Evolutionary conservation across 2,113 vertebrate species (phyloP), one percentile per base, ranked within the genome.

Genomic region (Pangasianodon hypophthalmus): DNA sequence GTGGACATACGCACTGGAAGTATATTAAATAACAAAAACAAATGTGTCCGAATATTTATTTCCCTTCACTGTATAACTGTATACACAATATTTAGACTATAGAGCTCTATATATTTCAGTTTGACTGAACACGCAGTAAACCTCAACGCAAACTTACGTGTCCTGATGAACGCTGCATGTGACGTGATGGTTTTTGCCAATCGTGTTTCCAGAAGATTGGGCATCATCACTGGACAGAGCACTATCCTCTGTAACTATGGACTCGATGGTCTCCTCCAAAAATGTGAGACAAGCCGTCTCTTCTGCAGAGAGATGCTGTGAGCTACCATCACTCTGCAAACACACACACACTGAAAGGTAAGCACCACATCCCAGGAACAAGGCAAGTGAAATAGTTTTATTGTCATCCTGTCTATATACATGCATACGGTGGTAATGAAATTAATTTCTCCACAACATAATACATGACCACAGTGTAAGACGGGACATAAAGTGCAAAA

Each of bases 271-370:
- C 93, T 98, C 97, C 91, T 99, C 98, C 89, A 99, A 93, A 95
- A 98, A 99, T 93, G 97, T 96, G 92, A 99, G 93, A 37, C 98
- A 98, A 83, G 97, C 98, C 32, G 96, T 97, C 92, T 99, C 98
- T 64, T 98, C 98, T n/a, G 97, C 96, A 0, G 98, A 98, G 62
- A 99, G 94, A 90, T 97, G 95, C 89, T 98, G 97, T 32, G 97
- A 95, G 91, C 95, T 97, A 88, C 95, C 95, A 92, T 98, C 96
- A 13, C 96, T 97, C 98, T 99, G 94, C 46, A 94, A 94, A 0
- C 26, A 87, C n/a, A 83, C 2, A 56, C 62, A 80, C 50, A 88
- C 26, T 71, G 19, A 87, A 37, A 16, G 32, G 19, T 71, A 41
- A 71, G 71, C 37, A 44, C 16, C 32, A 44, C 32, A 44, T n/a